Conservation (phyloP, 2,797 vertebrate genomes). For the Melanotaenia trifasciata region DNA sequence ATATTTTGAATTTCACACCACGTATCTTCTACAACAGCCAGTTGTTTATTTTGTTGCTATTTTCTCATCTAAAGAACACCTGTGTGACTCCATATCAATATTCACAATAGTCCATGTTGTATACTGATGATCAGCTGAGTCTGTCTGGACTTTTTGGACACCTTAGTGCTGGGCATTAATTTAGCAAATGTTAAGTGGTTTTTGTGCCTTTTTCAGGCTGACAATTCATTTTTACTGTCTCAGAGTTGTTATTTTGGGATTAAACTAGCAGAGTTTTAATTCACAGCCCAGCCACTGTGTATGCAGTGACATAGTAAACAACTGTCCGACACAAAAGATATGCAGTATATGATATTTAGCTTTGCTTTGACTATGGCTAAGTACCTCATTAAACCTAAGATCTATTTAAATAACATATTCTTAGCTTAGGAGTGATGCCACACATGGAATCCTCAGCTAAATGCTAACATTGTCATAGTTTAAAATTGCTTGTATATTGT, state of each 20-base stretch:
- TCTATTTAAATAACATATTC: background rate
- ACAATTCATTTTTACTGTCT: no score
- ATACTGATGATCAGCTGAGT: no score
- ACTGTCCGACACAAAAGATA: background rate
- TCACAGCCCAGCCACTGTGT: background rate
- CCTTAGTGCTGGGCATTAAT: no score
- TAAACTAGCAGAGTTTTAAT: background rate
- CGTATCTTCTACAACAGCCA: background rate
- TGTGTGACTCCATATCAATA: background rate
- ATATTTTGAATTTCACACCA: background rate
- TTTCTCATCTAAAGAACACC: background rate
- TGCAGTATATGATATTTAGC: background rate
- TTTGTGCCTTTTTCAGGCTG: no score
- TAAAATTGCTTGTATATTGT: background rate
- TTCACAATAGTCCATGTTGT: no score
- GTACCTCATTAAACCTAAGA: background rate
- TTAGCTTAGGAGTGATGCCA: background rate
- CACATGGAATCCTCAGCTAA: background rate
- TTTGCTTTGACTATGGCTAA: background rate
- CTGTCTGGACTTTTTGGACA: no score
- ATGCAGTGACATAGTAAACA: background rate
- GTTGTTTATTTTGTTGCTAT: background rate
- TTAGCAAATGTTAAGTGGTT: no score
- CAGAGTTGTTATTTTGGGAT: no score
- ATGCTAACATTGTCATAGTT: background rate